Percentiles rank a stretch among this genome's conserved stretches.
phyloP scores from a whole-genome alignment of 2,797 vertebrate species.

The Lates japonicus region DNA sequence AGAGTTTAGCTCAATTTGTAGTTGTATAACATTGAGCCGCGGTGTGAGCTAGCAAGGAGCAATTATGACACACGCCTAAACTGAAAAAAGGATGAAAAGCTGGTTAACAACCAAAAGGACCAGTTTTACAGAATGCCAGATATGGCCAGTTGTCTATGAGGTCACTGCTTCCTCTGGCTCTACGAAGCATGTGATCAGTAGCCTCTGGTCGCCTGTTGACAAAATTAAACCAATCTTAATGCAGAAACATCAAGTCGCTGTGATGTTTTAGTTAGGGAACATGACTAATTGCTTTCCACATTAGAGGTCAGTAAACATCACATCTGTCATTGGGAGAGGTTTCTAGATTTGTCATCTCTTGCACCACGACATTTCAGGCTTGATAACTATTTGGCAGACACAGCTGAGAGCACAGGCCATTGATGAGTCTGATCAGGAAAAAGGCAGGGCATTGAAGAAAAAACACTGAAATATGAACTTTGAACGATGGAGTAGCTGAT shows the following conservation, averaged over 20 bases:
- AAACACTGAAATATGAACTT: conserved; percentile 21
- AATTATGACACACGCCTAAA: not conserved
- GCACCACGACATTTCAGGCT: conserved; percentile 39
- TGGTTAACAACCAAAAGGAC: not conserved
- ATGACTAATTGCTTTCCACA: conserved; percentile 5
- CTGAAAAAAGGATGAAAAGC: not conserved
- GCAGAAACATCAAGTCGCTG: not conserved
- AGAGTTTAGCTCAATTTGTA: not conserved
- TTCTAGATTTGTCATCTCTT: conserved; percentile 31
- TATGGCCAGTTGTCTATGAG: not conserved
- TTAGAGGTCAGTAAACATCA: conserved; percentile 30
- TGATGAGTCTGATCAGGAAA: conserved; percentile 54
- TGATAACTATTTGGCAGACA: conserved; percentile 35
- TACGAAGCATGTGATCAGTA: conserved; percentile 7
- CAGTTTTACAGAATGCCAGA: not conserved
- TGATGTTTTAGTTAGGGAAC: not conserved
- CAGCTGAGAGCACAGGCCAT: conserved; percentile 41
- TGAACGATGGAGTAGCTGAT: conserved; percentile 18
- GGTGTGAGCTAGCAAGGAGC: not conserved
- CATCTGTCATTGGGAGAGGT: conserved; percentile 11
- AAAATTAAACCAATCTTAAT: not conserved
- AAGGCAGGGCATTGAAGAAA: conserved; percentile 32
- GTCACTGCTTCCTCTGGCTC: not conserved
- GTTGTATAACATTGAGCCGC: not conserved
- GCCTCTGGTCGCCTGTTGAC: not conserved